Conservation (phyloP, 2,797 vertebrate genomes). For the Pseudopleuronectes americanus region DNA sequence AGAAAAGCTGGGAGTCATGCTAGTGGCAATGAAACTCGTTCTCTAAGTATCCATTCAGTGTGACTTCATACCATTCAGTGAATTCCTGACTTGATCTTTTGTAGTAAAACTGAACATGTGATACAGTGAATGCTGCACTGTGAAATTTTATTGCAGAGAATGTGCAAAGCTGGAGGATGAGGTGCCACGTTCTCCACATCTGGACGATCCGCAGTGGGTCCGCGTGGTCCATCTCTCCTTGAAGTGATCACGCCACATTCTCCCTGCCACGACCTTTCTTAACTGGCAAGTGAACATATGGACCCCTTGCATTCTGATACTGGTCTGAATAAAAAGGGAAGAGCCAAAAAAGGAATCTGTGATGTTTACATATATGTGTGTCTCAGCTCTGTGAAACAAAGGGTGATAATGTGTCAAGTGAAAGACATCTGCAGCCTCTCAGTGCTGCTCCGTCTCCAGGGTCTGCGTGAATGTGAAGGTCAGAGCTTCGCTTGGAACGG, state of each 20-base stretch:
- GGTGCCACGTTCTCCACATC: background rate
- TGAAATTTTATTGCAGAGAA: background rate
- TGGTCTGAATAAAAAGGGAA: background rate
- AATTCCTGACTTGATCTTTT: slow-evolving; percentile 15
- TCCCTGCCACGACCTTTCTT: background rate
- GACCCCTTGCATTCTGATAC: slow-evolving; percentile 1
- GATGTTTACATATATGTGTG: background rate
- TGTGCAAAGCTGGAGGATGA: background rate
- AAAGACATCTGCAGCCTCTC: slow-evolving; percentile 36
- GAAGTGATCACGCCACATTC: background rate
- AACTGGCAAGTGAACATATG: slow-evolving; percentile 2
- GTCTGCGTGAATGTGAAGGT: slow-evolving; percentile 44
- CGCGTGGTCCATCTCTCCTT: slow-evolving; percentile 2
- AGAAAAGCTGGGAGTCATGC: background rate
- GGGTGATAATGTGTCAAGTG: slow-evolving; percentile 59
- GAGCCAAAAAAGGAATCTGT: slow-evolving; percentile 1
- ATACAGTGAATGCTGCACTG: background rate
- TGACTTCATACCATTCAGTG: background rate
- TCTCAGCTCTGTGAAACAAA: slow-evolving; percentile 17
- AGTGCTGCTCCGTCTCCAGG: slow-evolving; percentile 5
- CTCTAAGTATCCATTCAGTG: background rate
- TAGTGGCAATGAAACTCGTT: background rate
- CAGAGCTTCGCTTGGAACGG: slow-evolving; percentile 24
- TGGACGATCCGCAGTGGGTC: slow-evolving; percentile 7
- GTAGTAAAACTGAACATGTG: background rate